Evolutionary conservation across 2,888 invertebrate species (phyloP), one percentile per base, ranked within the genome.

Genomic region (Tachina fera): DNA sequence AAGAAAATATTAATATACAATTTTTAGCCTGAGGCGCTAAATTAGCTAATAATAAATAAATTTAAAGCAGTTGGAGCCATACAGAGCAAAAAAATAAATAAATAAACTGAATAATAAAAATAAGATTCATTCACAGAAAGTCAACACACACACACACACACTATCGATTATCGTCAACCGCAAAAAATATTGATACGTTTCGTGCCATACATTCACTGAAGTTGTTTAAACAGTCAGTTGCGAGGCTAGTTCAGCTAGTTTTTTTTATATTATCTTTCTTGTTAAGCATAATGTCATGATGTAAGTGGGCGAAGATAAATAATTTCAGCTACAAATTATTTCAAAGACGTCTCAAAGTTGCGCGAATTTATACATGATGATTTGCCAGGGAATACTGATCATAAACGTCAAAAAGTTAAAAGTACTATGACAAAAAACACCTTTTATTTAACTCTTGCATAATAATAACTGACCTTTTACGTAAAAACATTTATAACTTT

Each of bases 11-110:
- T 16, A 56, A 58, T 60, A 19, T 1, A 43, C 47, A 60, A 14
- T 56, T 45, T 63, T 80, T 56, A n/a, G 72, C 72, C 72, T 67
- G 1, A 67, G 45, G 81, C 75, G 14, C 16, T 75, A 47, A 61
- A 75, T 31, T 13, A 58, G 49, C 58, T 41, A 51, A 49, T 60
- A 72, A 56, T 63, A 5, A 16, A 47, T 61, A 14, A 47, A 61
- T 53, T 53, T 19, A 47, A 49, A 67, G 47, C 56, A 53, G 14
- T 58, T 41, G 67, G 41, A 53, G 41, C 8, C 63, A 45, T 41
- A 19, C 41, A 41, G 31, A 61, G n/a, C 31, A 39, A 16, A 53
- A 16, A 41, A 14, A 51, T n/a, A n/a, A n/a, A n/a, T n/a, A n/a
- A n/a, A n/a, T n/a, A 51, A 53, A n/a, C n/a, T 31, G 47, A 22